These are phyloP conservation scores for Paedocypris sp. DNA, from an alignment of 2,113 vertebrate genomes.

Conservation along the genomic window DNA sequence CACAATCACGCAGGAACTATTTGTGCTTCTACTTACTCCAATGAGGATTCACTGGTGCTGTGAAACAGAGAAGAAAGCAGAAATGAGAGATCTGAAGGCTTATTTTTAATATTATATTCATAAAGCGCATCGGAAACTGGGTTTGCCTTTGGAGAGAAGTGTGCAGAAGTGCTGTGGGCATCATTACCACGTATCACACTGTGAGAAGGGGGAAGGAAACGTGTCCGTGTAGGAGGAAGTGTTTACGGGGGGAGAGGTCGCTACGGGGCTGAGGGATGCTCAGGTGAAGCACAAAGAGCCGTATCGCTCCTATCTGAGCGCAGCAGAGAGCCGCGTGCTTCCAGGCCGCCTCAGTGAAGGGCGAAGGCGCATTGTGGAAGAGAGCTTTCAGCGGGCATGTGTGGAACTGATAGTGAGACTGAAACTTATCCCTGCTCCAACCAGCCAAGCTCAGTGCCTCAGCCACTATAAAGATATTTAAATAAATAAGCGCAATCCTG, in stretches of 20 bases:
- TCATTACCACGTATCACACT: constrained; percentile 19
- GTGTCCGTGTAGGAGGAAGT: neutral
- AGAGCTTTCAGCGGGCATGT: constrained; percentile 19
- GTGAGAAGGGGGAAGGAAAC: neutral
- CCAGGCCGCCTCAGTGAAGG: neutral
- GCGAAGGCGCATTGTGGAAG: constrained; percentile 1
- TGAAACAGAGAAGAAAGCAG: constrained; percentile 31
- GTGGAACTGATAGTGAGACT: constrained; percentile 16
- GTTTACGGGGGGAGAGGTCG: constrained; percentile 13
- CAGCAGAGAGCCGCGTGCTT: neutral
- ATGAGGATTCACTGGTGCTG: constrained; percentile 66
- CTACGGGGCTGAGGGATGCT: constrained; percentile 15
- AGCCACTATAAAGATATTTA: too few species aligned
- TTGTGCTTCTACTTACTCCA: constrained; percentile 60
- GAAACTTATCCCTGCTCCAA: constrained; percentile 17
- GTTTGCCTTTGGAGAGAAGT: constrained; percentile 22
- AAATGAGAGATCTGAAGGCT: constrained; percentile 8
- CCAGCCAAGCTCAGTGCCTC: neutral
- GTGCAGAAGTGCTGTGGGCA: constrained; percentile 13
- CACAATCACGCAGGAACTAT: too few species aligned
- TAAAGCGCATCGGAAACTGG: neutral
- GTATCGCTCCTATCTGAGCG: constrained; percentile 5
- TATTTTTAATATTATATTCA: constrained; percentile 16
- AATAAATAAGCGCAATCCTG: neutral
- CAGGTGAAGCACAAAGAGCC: constrained; percentile 21